Evolutionary conservation across 2,797 vertebrate genomes (phyloP).

Genomic region (Strix occidentalis): DNA sequence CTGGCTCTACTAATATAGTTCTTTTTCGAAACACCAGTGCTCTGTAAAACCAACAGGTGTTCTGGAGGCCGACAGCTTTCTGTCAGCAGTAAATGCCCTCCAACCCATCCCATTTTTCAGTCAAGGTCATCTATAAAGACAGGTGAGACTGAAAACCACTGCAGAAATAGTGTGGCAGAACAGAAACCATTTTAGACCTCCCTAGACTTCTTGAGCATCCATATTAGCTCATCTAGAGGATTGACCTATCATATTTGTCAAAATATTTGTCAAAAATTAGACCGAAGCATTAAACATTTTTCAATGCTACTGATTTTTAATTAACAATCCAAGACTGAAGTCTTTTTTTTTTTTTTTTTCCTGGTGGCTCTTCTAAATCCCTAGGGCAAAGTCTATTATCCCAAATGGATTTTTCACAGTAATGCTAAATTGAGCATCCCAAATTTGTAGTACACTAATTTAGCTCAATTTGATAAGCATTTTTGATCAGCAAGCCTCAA

Average conservation of each 20-base stretch:
- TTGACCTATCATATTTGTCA: not conserved
- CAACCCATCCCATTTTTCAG: not conserved
- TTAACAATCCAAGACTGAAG: conserved; percentile 9
- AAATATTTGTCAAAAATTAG: not conserved
- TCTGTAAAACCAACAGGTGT: not conserved
- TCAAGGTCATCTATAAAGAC: not conserved
- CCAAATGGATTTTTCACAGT: conserved; percentile 65
- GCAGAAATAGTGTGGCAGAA: not conserved
- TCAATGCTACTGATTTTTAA: conserved; percentile 25
- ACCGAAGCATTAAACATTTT: not conserved
- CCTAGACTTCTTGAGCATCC: not conserved
- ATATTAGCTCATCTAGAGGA: not conserved
- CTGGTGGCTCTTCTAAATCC: conserved; percentile 23
- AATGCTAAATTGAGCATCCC: conserved; percentile 55
- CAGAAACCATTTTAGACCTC: not conserved
- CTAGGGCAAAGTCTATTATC: conserved; percentile 43
- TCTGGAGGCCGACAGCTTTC: not conserved
- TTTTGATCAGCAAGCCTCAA: conserved; percentile 32
- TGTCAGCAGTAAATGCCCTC: not conserved
- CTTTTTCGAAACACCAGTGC: not conserved
- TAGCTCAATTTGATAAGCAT: conserved; percentile 43
- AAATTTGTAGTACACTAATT: conserved; percentile 48
- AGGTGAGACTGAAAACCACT: not conserved
- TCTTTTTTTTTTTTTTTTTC: not conserved
- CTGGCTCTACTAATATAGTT: not conserved